Evolutionary conservation across 2,797 vertebrate species (phyloP).

Genomic region (Danio tinwini): DNA sequence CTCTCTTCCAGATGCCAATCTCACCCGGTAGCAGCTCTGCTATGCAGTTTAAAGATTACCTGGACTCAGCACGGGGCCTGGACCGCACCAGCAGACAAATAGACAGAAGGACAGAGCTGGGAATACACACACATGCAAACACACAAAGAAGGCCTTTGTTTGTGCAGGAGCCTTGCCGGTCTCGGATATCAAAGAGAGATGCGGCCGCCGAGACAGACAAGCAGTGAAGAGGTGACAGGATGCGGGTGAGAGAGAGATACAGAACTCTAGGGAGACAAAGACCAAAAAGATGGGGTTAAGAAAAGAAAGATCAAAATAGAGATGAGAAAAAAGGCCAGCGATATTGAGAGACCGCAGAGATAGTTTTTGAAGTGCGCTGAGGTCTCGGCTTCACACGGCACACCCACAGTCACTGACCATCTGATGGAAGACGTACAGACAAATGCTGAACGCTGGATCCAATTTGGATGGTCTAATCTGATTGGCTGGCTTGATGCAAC

Average conservation of each 20-base stretch:
- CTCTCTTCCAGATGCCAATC: constrained; percentile 34
- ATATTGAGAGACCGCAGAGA: constrained; percentile 35
- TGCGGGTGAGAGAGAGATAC: constrained; percentile 43
- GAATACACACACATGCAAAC: constrained; percentile 43
- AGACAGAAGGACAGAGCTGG: constrained; percentile 24
- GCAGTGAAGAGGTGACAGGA: constrained; percentile 56
- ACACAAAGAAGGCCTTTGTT: constrained; percentile 60
- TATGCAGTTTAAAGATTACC: constrained; percentile 43
- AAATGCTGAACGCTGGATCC: not conserved
- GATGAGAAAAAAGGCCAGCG: constrained; percentile 39
- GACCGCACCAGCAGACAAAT: constrained; percentile 31
- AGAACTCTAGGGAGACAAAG: constrained; percentile 48
- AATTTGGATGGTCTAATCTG: not conserved
- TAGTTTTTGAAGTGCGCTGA: constrained; percentile 40
- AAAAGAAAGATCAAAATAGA: constrained; percentile 48
- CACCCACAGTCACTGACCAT: constrained; percentile 12
- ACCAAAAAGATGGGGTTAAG: constrained; percentile 49
- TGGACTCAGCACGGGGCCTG: constrained; percentile 25
- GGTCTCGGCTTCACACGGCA: not conserved
- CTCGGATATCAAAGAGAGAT: constrained; percentile 64
- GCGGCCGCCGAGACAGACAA: constrained; percentile 52
- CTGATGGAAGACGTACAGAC: not conserved
- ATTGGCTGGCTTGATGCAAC: not conserved
- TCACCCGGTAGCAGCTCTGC: constrained; percentile 36
- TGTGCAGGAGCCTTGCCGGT: constrained; percentile 53